Conservation (phyloP, 2,113 vertebrate genomes). For the Silurus glanis region DNA sequence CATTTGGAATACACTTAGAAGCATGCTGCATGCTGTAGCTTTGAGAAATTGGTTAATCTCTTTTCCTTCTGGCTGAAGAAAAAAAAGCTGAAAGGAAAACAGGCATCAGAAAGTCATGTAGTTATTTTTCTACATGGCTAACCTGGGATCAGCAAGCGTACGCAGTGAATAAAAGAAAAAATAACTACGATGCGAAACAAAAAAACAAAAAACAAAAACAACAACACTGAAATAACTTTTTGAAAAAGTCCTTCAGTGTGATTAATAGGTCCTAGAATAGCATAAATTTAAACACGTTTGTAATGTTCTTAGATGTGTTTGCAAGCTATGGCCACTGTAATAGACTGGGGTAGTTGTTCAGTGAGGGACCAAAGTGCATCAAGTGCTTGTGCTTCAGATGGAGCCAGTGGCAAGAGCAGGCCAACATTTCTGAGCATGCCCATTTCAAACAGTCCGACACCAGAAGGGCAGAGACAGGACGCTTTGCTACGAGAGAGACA, state of each 20-base stretch:
- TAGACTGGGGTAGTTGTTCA: conserved; percentile 34
- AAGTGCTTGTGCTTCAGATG: conserved; percentile 76
- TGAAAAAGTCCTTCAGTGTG: not conserved
- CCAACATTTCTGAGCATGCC: conserved; percentile 56
- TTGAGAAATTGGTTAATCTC: conserved; percentile 4
- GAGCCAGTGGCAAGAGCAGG: conserved; percentile 58
- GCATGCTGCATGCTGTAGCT: conserved; percentile 4
- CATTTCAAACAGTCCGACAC: conserved; percentile 64
- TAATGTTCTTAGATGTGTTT: conserved; percentile 18
- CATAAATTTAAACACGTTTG: conserved; percentile 40
- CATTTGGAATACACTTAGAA: conserved; percentile 19
- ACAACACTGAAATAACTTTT: conserved; percentile 15
- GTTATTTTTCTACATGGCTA: conserved; percentile 5
- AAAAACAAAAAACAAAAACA: not conserved
- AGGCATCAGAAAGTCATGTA: conserved; percentile 7
- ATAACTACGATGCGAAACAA: not conserved
- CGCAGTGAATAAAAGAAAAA: conserved; percentile 8
- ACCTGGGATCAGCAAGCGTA: conserved; percentile 4
- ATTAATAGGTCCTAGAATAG: conserved; percentile 58
- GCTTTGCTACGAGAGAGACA: conserved; percentile 35
- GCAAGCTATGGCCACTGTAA: conserved; percentile 8
- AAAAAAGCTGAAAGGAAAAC: not conserved
- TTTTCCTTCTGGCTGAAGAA: conserved; percentile 7
- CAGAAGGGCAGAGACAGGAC: conserved; percentile 54
- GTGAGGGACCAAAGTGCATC: conserved; percentile 76